Base-by-base conservation (phyloP, 1,140 invertebrate genomes). In the Bilobella aurantiaca region DNA sequence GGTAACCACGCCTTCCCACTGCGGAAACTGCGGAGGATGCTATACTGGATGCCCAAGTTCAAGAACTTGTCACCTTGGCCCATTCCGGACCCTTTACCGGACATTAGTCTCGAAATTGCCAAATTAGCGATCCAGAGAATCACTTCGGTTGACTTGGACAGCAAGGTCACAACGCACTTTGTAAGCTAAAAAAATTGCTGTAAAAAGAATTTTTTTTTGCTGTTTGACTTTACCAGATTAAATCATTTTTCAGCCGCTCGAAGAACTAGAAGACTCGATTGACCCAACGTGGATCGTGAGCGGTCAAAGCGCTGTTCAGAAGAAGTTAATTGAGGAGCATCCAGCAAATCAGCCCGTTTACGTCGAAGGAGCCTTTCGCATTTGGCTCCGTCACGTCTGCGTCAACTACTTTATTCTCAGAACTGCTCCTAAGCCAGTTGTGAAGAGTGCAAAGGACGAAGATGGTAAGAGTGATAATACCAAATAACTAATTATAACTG, bases 21-120 rank as follows among this genome's bases (percentile, higher is more conserved):
- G 16, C 79, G 89, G 65, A 96, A 95, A 76, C 90, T 85, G 75
- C 87, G 86, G 81, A 81, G 93, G 56, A 94, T 98, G 88, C 85
- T 92, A 81, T 99, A 98, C 75, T 99, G 96, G 96, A 88, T 96
- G 86, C 93, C 95, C 2, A 98, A 98, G 77, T 93, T 98, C 74
- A 90, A 86, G 74, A 87, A 97, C 77, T 76, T 87, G 0, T 93
- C 91, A 70, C 96, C 96, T 1, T 98, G 90, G 85, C 84, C 85
- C 1, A 75, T 96, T 46, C 91, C 94, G 0, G 80, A 85, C 32
- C 81, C 84, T 1, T 69, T 90, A 31, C 89, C 90, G 1, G 81
- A 80, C 71, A 86, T 94, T 74, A 78, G 82, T 1, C 78, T 88
- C 5, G 86, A 91, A 76, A 75, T 98, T n/a, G 93, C 94, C 0